These are phyloP conservation scores for Pyrrhia umbra DNA, from an alignment of 2,888 invertebrate species.

Conservation along the genomic window DNA sequence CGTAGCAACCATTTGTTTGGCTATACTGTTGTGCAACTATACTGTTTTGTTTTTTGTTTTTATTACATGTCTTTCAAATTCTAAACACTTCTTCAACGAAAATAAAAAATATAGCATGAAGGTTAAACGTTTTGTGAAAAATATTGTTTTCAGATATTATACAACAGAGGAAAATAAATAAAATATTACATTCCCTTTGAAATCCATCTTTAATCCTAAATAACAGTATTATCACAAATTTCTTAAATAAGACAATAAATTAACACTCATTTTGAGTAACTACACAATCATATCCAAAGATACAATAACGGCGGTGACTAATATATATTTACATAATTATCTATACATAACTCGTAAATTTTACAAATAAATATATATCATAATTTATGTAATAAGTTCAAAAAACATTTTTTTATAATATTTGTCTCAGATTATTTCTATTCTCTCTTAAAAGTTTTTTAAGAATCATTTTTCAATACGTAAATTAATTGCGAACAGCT, in stretches of 20 bases:
- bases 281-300: constrained; percentile 51
- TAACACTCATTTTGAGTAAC: constrained; percentile 61
- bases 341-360: background rate
- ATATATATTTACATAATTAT: constrained; percentile 3
- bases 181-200: constrained; percentile 23
- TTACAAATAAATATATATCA: background rate
- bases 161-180: background rate
- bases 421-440: background rate
- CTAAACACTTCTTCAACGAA: too few species aligned
- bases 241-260: constrained; percentile 62
- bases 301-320: constrained; percentile 47
- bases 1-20: too few species aligned
- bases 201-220: constrained; percentile 47
- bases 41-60: too few species aligned
- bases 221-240: constrained; percentile 64
- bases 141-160: too few species aligned
- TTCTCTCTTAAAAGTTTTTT: too few species aligned
- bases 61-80: too few species aligned
- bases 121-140: too few species aligned
- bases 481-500: background rate
- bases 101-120: too few species aligned
- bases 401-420: background rate
- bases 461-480: too few species aligned
- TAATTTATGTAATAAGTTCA: background rate
- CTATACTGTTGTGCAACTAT: too few species aligned